phyloP scores from a whole-genome alignment of 2,113 vertebrate genomes.

The Kryptolebias marmoratus region DNA sequence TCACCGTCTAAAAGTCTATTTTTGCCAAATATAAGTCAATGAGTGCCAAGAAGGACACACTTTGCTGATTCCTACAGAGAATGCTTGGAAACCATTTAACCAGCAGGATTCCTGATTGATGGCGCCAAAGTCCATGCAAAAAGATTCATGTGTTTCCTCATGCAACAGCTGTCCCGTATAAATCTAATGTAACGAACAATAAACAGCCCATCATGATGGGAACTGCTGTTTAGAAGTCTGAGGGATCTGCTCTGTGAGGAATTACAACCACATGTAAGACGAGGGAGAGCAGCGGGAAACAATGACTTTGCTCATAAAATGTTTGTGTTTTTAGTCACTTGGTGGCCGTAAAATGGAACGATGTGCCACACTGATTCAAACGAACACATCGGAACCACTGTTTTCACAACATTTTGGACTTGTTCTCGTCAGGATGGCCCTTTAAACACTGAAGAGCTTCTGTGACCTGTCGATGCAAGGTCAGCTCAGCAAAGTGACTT shows the following conservation, averaged over 20 bases:
- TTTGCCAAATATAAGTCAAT: constrained; percentile 41
- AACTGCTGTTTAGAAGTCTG: constrained; percentile 67
- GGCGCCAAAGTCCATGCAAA: constrained; percentile 52
- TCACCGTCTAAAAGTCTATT: constrained; percentile 25
- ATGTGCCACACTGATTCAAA: neutral
- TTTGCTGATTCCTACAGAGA: constrained; percentile 38
- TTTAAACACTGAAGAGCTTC: neutral
- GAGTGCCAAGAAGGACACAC: constrained; percentile 32
- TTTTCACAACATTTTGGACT: neutral
- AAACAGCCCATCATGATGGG: constrained; percentile 71
- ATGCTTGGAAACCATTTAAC: constrained; percentile 40
- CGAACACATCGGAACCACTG: neutral
- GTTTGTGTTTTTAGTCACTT: neutral
- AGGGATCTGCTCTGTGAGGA: constrained; percentile 47
- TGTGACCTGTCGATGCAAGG: neutral
- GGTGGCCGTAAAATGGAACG: neutral
- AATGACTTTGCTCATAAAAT: constrained; percentile 21
- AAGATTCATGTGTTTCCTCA: constrained; percentile 52
- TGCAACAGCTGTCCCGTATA: constrained; percentile 71
- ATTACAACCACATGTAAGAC: constrained; percentile 70
- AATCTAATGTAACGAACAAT: constrained; percentile 72
- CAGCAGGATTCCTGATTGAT: constrained; percentile 62
- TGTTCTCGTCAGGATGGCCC: neutral
- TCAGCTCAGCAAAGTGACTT: neutral
- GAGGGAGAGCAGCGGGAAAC: constrained; percentile 31